A percentile compares a stretch with the other conserved stretches of the same genome.
Conservation (phyloP, 2,888 invertebrate genomes). For the Platycheirus albimanus region DNA sequence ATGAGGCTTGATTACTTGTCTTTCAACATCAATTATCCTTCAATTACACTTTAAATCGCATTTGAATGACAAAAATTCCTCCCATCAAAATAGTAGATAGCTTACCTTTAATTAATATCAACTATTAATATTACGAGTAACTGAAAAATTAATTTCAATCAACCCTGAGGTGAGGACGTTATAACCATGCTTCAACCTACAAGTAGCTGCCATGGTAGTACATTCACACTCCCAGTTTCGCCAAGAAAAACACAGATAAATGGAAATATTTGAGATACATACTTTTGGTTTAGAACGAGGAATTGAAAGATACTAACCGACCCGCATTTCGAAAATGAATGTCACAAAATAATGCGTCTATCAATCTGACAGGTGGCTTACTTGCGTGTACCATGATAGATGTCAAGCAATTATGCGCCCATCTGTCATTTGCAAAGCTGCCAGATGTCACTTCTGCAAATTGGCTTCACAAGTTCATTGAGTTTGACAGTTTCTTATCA, state of each 20-base stretch:
- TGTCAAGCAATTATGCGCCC: constrained; percentile 41
- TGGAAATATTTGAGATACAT: neutral
- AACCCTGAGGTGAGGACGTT: constrained; percentile 38
- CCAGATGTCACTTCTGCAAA: constrained; percentile 12
- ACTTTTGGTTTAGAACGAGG: no score
- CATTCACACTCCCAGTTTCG: neutral
- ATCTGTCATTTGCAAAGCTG: constrained; percentile 30
- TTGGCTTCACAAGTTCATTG: constrained; percentile 6
- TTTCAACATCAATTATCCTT: constrained; percentile 56
- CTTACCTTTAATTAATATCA: constrained; percentile 45
- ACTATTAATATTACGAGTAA: no score
- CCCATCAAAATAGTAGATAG: constrained; percentile 18
- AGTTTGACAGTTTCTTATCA: constrained; percentile 8
- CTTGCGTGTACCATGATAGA: constrained; percentile 9
- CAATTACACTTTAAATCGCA: constrained; percentile 44
- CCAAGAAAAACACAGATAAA: neutral
- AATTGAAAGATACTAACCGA: no score
- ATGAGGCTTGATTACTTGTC: constrained; percentile 26
- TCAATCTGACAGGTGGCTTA: constrained; percentile 7
- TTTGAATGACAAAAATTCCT: constrained; percentile 58
- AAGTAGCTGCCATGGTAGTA: neutral
- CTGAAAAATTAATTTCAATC: constrained; percentile 29
- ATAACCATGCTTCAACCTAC: neutral
- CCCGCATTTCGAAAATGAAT: neutral
- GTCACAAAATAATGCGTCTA: constrained; percentile 2